Evolutionary conservation across 1,140 invertebrate genomes (phyloP), one percentile per base, ranked within the genome.

Genomic region (Glossosoma conforme): DNA sequence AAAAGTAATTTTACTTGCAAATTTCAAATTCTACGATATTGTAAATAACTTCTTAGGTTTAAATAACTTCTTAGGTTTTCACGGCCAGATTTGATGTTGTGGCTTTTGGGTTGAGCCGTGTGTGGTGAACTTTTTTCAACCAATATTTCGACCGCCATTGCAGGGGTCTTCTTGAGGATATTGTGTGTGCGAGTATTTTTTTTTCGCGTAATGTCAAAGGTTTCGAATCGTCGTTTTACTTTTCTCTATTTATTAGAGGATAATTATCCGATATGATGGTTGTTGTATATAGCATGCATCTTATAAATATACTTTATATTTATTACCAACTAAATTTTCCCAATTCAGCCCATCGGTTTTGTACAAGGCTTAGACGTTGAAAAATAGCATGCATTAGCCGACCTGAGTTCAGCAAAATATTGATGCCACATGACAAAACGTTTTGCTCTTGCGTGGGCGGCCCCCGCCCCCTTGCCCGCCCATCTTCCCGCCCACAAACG

Each of bases 401-500:
- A 52, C 50, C 50, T 53, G 55, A 53, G 55, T 56, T 56, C 55
- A 53, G 47, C 50, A 53, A 57, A 57, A 57, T 57, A 57, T 57
- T 57, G 55, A 57, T 57, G 55, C 50, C 55, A 57, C 50, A 57
- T 57, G 55, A 57, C 55, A 57, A 57, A 57, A 51, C 49, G 54
- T 45, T 56, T 56, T 44, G 44, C 54, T 55, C 30, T 43, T 50
- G 13, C 19, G 51, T 36, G 33, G 30, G 28, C n/a, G 38, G 44
- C 25, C 9, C 37, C 28, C 11, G 11, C 6, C 43, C 21, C 15
- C 14, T 1, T 14, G 8, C 2, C 11, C 11, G 9, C 10, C 45
- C 9, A 20, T 24, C 22, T 18, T 22, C 6, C 33, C n/a, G 20
- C 35, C 11, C 33, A 9, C 44, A n/a, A n/a, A n/a, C n/a, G n/a